These are phyloP conservation scores for Leucoraja ocellata DNA, from an alignment of 2,797 vertebrate genomes.

Conservation along the genomic window DNA sequence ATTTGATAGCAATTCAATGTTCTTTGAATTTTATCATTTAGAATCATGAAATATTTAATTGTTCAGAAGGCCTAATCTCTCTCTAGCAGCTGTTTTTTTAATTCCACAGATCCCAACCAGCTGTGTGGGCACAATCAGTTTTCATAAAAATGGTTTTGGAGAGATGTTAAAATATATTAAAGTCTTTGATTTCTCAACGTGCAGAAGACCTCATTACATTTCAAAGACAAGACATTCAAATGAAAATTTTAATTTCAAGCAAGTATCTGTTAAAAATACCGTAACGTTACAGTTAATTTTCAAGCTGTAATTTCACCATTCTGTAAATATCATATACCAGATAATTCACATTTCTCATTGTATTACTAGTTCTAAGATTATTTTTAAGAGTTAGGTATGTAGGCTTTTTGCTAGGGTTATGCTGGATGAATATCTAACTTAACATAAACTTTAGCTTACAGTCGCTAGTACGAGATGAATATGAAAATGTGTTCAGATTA, in stretches of 20 bases:
- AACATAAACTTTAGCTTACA: conserved; percentile 3
- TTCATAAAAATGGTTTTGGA: neutral
- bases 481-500: neutral
- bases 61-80: conserved; percentile 15
- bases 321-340: too few relatives aligned
- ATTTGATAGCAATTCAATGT: neutral
- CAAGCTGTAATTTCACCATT: neutral
- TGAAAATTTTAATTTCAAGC: neutral
- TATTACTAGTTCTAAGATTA: neutral
- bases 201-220: neutral
- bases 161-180: neutral
- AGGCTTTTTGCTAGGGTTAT: neutral
- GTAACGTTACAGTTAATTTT: neutral
- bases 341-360: neutral
- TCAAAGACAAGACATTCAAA: neutral
- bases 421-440: neutral
- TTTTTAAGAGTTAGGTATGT: neutral
- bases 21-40: neutral
- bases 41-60: neutral
- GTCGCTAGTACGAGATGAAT: neutral
- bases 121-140: neutral
- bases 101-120: neutral
- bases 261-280: neutral
- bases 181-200: neutral
- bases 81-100: neutral